A percentile compares a stretch with the other conserved stretches of the same genome.
These are phyloP conservation scores for Aphodius sticticus DNA, from an alignment of 2,888 invertebrate species.

Conservation along the genomic window DNA sequence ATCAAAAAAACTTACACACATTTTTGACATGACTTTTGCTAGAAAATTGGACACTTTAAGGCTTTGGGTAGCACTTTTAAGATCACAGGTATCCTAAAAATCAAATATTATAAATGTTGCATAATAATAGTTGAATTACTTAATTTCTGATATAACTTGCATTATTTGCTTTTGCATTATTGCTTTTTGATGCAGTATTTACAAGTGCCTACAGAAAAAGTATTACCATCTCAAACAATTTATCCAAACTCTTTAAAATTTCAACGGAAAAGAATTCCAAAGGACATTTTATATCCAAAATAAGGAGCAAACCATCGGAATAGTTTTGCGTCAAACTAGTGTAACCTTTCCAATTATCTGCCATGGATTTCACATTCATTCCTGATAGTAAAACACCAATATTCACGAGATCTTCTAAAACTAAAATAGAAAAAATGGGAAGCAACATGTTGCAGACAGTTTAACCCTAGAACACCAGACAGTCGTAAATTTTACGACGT, in stretches of 20 bases:
- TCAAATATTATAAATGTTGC: constrained; percentile 17
- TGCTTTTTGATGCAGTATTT: too few species aligned
- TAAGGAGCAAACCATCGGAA: constrained; percentile 54
- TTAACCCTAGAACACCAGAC: too few species aligned
- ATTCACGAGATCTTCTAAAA: constrained; percentile 60
- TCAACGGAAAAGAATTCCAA: constrained; percentile 41
- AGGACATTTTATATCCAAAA: constrained; percentile 49
- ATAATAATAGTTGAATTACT: not conserved
- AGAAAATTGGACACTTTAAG: constrained; percentile 63
- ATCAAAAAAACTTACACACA: constrained; percentile 57
- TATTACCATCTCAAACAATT: constrained; percentile 54
- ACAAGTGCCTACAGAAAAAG: constrained; percentile 20
- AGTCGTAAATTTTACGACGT: too few species aligned
- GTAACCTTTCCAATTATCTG: constrained; percentile 66
- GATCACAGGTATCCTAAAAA: constrained; percentile 58
- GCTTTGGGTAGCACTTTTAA: constrained; percentile 58
- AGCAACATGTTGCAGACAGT: too few species aligned
- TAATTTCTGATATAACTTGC: not conserved
- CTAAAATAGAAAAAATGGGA: constrained; percentile 49
- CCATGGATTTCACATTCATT: constrained; percentile 65
- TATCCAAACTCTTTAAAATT: constrained; percentile 47
- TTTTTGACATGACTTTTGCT: constrained; percentile 61
- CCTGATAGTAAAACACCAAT: constrained; percentile 62
- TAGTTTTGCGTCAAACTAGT: constrained; percentile 62
- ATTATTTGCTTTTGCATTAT: not conserved